Percentiles rank a stretch among this genome's conserved stretches.
phyloP scores from a whole-genome alignment of 2,113 vertebrate genomes.

The Lutjanus erythropterus region DNA sequence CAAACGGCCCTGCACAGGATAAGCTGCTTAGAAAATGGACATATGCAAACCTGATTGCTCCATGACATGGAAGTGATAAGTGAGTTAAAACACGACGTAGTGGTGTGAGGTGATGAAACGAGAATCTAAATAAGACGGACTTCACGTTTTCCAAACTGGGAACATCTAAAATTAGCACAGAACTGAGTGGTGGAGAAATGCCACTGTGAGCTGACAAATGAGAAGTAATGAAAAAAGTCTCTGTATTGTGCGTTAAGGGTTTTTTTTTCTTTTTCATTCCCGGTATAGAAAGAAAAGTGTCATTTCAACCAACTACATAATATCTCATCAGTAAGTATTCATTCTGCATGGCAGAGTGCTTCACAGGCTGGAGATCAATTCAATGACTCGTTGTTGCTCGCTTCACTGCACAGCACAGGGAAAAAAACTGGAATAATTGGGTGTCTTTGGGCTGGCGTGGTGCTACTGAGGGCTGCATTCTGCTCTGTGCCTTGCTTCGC shows the following conservation, averaged over 20 bases:
- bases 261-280: slow-evolving; percentile 48
- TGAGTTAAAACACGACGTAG: slow-evolving; percentile 9
- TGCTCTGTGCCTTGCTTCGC: slow-evolving; percentile 14
- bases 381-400: slow-evolving; percentile 30
- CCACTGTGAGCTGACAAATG: slow-evolving; percentile 25
- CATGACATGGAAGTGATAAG: background rate
- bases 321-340: slow-evolving; percentile 66
- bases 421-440: slow-evolving; percentile 49
- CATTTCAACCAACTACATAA: slow-evolving; percentile 43
- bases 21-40: slow-evolving; percentile 19
- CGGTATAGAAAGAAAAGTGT: slow-evolving; percentile 35
- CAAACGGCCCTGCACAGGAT: background rate
- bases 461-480: slow-evolving; percentile 55
- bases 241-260: background rate
- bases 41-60: slow-evolving; percentile 8
- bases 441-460: slow-evolving; percentile 34
- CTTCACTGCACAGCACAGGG: slow-evolving; percentile 23
- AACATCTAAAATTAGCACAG: slow-evolving; percentile 18
- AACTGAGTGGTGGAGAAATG: background rate
- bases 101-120: background rate
- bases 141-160: background rate
- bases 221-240: background rate
- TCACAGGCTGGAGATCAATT: slow-evolving; percentile 41
- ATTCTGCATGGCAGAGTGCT: slow-evolving; percentile 51
- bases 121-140: background rate